Percentiles rank a stretch among this genome's conserved stretches.
Evolutionary conservation across 2,797 vertebrate species (phyloP).

Genomic region (Luscinia megarhynchos): DNA sequence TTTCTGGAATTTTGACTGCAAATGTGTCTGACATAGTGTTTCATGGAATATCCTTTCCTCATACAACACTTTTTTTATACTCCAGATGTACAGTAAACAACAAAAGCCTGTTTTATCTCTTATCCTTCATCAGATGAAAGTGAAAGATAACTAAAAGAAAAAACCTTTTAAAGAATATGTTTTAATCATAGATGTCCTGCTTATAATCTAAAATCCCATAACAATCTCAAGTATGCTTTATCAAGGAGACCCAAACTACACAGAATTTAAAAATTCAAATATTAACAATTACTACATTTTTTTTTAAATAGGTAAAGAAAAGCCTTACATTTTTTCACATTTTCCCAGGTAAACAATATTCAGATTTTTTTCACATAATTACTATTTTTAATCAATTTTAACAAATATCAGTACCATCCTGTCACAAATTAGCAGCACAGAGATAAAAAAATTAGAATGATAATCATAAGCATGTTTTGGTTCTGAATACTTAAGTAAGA

Average conservation of each 20-base stretch:
- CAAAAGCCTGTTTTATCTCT: slow-evolving; percentile 77
- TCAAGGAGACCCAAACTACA: not conserved
- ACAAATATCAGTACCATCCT: not conserved
- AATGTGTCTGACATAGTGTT: slow-evolving; percentile 76
- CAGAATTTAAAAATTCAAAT: not conserved
- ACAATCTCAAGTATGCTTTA: slow-evolving; percentile 14
- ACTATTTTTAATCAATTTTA: not conserved
- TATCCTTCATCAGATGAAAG: slow-evolving; percentile 72
- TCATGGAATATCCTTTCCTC: slow-evolving; percentile 76
- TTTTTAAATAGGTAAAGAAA: not conserved
- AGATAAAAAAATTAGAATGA: not conserved
- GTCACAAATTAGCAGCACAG: not conserved
- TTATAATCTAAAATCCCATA: slow-evolving; percentile 1
- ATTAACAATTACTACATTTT: not conserved
- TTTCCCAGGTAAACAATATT: not conserved
- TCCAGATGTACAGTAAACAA: slow-evolving; percentile 78
- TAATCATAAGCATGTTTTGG: not conserved
- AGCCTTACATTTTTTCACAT: not conserved
- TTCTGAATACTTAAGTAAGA: not conserved
- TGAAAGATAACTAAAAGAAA: slow-evolving; percentile 35
- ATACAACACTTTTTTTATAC: slow-evolving; percentile 69
- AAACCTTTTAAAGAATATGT: slow-evolving; percentile 40
- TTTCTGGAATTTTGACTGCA: slow-evolving; percentile 78
- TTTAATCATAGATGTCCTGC: slow-evolving; percentile 43
- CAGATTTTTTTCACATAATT: not conserved